Evolutionary conservation across 1,140 invertebrate genomes (phyloP).

Genomic region (Cardiocondyla obscurior): DNA sequence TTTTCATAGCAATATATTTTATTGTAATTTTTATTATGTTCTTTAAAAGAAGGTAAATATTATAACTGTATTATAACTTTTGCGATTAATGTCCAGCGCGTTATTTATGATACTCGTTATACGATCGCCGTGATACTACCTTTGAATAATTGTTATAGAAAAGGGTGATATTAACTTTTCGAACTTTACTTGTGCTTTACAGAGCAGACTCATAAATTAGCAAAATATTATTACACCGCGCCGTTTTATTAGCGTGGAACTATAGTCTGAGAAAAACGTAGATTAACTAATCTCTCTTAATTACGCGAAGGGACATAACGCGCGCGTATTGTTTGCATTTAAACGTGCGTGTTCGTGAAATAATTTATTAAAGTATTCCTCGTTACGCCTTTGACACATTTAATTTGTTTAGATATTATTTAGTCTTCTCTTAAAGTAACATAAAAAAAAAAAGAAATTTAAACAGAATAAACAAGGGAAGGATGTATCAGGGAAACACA

Average conservation of each 20-base stretch:
- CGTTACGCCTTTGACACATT: neutral
- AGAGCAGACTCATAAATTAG: constrained; percentile 13
- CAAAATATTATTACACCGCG: constrained; percentile 6
- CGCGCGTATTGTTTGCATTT: constrained; percentile 16
- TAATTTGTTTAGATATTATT: constrained; percentile 8
- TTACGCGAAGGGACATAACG: neutral
- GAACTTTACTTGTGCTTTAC: constrained; percentile 7
- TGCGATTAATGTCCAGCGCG: neutral
- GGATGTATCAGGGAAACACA: neutral
- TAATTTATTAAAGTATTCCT: neutral
- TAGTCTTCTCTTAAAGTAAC: neutral
- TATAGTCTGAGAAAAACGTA: neutral
- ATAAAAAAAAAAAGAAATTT: constrained; percentile 17
- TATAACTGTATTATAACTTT: neutral
- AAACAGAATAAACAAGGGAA: neutral
- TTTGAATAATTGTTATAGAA: constrained; percentile 5
- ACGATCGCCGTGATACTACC: neutral
- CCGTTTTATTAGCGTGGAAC: constrained; percentile 24
- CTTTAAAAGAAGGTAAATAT: neutral
- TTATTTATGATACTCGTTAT: neutral
- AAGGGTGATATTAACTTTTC: neutral
- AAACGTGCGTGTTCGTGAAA: constrained; percentile 3
- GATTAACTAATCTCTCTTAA: constrained; percentile 3
- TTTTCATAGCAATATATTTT: neutral
- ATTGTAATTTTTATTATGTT: neutral